Conservation (phyloP, 2,113 vertebrate species). For the Tympanuchus pallidicinctus region DNA sequence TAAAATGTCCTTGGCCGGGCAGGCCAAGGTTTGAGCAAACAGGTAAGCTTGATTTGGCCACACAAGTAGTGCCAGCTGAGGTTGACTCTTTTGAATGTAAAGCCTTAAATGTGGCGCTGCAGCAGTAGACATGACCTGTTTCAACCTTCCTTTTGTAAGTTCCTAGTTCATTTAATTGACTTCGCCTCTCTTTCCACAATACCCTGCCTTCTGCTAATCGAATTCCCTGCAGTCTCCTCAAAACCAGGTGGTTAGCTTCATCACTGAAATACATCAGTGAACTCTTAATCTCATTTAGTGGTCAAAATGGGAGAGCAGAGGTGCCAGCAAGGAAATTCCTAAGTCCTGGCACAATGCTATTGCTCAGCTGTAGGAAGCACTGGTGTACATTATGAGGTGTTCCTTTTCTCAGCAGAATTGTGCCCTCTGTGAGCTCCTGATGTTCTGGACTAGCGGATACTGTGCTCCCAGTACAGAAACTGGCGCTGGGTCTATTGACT, state of each 20-base stretch:
- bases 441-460: background rate
- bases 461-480: background rate
- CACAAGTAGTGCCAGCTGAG: background rate
- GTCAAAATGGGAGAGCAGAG: background rate
- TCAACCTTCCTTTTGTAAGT: background rate
- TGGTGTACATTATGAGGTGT: background rate
- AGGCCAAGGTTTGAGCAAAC: background rate
- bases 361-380: background rate
- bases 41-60: rapidly evolving
- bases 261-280: background rate
- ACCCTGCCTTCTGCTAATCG: background rate
- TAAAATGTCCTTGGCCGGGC: rapidly evolving
- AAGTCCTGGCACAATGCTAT: background rate
- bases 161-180: background rate
- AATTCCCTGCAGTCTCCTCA: background rate
- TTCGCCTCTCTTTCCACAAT: background rate
- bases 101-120: background rate
- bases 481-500: background rate
- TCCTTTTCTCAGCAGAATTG: background rate
- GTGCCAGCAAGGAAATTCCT: background rate
- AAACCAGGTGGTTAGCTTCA: background rate
- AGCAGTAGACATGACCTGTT: background rate
- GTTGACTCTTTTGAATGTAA: background rate
- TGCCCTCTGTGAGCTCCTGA: background rate
- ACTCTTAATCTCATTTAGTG: background rate